These are phyloP conservation scores for Felis catus DNA, from an alignment of 2,113 vertebrate species.

Conservation along the genomic window F.catus_Fca126_mat1.0 CM031424.1:76101001-76101500, in stretches of 20 bases:
- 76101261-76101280: rapidly evolving
- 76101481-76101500: background rate
- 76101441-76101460: background rate
- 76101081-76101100: background rate
- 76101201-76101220: background rate
- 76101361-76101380: background rate
- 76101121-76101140: background rate
- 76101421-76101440: background rate
- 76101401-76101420: background rate
- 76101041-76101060: background rate
- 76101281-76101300: background rate
- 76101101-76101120: background rate
- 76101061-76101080: background rate
- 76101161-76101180: background rate
- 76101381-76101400: background rate
- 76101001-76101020: background rate
- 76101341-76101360: background rate
- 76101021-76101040: background rate
- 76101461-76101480: background rate
- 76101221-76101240: background rate
- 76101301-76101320: background rate
- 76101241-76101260: background rate
- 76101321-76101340: background rate
- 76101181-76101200: background rate
- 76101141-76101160: background rate